Percentiles rank a stretch among this genome's conserved stretches.
Evolutionary conservation across 2,888 invertebrate genomes (phyloP).

Genomic region (Eupelmus urozonus): DNA sequence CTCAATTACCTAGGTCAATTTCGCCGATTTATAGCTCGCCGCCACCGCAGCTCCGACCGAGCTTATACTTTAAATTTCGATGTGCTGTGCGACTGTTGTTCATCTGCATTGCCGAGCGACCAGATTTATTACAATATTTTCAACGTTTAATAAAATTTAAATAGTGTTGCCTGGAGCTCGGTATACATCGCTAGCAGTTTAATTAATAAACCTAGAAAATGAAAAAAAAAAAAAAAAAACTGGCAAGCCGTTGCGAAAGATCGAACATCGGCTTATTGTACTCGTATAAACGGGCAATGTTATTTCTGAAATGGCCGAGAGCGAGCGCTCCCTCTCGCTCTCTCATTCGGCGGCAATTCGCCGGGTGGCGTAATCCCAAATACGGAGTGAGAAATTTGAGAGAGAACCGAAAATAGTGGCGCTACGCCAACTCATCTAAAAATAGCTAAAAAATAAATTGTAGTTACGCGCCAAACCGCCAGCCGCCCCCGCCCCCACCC

Average conservation of each 20-base stretch:
- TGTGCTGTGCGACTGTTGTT: no score
- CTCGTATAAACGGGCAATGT: background rate
- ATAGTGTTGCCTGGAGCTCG: no score
- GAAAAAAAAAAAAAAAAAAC: background rate
- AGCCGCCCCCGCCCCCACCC: background rate
- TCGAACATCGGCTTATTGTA: background rate
- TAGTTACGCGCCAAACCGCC: conserved; percentile 67
- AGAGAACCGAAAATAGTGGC: conserved; percentile 77
- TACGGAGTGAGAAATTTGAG: conserved; percentile 77
- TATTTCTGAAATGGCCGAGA: background rate
- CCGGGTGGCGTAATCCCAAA: conserved; percentile 72
- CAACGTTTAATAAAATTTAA: no score
- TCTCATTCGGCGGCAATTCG: conserved; percentile 52
- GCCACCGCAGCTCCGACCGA: no score
- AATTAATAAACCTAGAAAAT: background rate
- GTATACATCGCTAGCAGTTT: no score
- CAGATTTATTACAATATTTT: no score
- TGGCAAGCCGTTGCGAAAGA: background rate
- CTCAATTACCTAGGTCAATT: conserved; percentile 33
- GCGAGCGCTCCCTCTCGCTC: background rate
- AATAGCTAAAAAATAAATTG: conserved; percentile 76
- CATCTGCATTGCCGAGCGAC: no score
- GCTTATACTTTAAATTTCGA: no score
- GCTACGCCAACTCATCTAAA: conserved; percentile 72
- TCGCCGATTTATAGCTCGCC: conserved; percentile 30